These are phyloP conservation scores for Leucozona laternaria DNA, from an alignment of 2,888 invertebrate genomes.

Conservation along the genomic window DNA sequence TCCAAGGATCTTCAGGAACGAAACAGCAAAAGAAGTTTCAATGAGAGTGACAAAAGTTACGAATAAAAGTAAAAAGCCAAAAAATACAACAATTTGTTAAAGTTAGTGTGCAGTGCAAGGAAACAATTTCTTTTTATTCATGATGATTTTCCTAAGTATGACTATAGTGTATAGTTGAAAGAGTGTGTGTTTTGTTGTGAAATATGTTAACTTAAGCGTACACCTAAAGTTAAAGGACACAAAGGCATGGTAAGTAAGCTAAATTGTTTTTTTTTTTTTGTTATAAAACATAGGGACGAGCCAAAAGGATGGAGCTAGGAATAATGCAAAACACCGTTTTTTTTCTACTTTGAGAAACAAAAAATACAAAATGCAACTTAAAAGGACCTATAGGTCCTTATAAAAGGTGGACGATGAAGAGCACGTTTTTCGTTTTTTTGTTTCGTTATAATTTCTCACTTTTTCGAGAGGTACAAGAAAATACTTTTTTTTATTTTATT, in stretches of 20 bases:
- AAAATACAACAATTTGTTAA: background rate
- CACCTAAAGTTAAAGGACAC: conserved; percentile 48
- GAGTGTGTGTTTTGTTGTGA: conserved; percentile 4
- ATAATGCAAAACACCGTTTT: conserved; percentile 23
- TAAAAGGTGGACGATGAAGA: conserved; percentile 16
- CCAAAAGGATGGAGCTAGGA: background rate
- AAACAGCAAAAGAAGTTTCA: conserved; percentile 11
- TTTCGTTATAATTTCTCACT: background rate
- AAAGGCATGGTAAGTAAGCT: background rate
- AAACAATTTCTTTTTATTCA: conserved; percentile 40
- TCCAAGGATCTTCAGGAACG: background rate
- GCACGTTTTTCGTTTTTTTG: conserved; percentile 5
- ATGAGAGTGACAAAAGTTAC: conserved; percentile 11
- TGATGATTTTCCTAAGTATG: background rate
- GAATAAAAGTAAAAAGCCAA: background rate
- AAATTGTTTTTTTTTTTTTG: conserved; percentile 41
- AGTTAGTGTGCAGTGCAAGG: background rate
- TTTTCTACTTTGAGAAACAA: background rate
- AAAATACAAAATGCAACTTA: conserved; percentile 30
- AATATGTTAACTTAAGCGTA: conserved; percentile 43
- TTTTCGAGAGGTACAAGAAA: background rate
- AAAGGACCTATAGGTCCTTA: conserved; percentile 6
- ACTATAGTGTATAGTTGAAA: background rate
- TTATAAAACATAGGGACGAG: conserved; percentile 35
- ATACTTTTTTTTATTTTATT: conserved; percentile 4